Evolutionary conservation across 2,888 invertebrate genomes (phyloP), one percentile per base, ranked within the genome.

Genomic region (Mesopsocus fuscifrons): DNA sequence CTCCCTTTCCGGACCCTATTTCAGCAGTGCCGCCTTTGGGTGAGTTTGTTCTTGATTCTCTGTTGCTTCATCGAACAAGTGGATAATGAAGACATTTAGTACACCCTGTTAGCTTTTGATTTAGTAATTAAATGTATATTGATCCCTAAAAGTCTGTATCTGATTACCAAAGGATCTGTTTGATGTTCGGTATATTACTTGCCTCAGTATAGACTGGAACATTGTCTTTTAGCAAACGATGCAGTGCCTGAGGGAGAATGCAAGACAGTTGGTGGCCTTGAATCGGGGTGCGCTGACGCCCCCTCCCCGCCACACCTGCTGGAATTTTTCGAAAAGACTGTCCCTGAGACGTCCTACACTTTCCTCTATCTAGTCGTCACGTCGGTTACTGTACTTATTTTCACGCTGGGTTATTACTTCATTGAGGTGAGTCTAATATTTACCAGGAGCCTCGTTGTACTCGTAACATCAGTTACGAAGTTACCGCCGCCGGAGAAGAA

Each of bases 401-500:
- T 85, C 54, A 70, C 75, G 15, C 66, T 83, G 46, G 79, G 80
- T 17, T 79, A 81, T 60, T 77, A 82, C 57, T 76, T 77, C 51
- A 72, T 83, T 47, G 82, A 82, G 58, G 64, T 64, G 51, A 50
- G 53, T n/a, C n/a, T n/a, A n/a, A n/a, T n/a, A n/a, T n/a, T n/a
- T 48, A 18, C n/a, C n/a, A n/a, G n/a, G n/a, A n/a, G n/a, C n/a
- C n/a, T n/a, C n/a, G n/a, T n/a, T n/a, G n/a, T n/a, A n/a, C n/a
- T n/a, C n/a, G n/a, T n/a, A n/a, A n/a, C n/a, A n/a, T n/a, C n/a
- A n/a, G n/a, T n/a, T n/a, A n/a, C n/a, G n/a, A n/a, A n/a, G n/a
- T n/a, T n/a, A n/a, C n/a, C n/a, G n/a, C n/a, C n/a, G n/a, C n/a
- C n/a, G n/a, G n/a, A n/a, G n/a, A n/a, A n/a, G n/a, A n/a, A n/a